A percentile compares a stretch with the other conserved stretches of the same genome.
Evolutionary conservation across 2,113 vertebrate genomes (phyloP).

Genomic region (Aplodontia rufa): DNA sequence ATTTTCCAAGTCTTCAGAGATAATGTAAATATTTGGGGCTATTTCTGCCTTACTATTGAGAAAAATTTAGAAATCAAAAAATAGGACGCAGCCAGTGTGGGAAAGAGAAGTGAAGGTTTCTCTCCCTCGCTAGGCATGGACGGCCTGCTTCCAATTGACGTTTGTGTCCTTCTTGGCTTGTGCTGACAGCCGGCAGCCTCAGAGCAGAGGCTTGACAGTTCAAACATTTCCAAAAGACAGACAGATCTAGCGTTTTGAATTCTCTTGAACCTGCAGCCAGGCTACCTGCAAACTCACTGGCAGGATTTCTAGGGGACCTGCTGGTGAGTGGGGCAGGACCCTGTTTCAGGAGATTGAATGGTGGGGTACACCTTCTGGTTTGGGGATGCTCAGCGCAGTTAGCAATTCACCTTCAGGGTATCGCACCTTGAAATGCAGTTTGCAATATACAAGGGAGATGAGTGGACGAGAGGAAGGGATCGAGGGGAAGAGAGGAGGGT

Average conservation of each 20-base stretch:
- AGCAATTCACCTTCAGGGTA: not conserved
- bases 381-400: accelerated
- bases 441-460: too few species aligned
- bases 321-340: not conserved
- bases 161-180: not conserved
- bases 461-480: too few species aligned
- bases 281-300: constrained; percentile 6
- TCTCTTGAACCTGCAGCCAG: not conserved
- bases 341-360: accelerated
- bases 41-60: not conserved
- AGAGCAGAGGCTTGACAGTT: not conserved
- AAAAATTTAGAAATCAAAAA: not conserved
- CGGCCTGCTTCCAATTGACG: accelerated
- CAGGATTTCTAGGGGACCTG: not conserved
- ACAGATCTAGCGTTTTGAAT: constrained; percentile 11
- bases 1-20: not conserved
- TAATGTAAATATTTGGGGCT: not conserved
- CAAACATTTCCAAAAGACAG: not conserved
- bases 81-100: not conserved
- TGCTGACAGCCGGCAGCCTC: not conserved
- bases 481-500: too few species aligned
- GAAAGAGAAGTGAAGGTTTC: not conserved
- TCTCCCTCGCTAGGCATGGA: accelerated
- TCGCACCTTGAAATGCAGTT: not conserved
- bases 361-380: not conserved